These are phyloP conservation scores for Cordilura impudica DNA, from an alignment of 2,888 invertebrate genomes.

Conservation along the genomic window DNA sequence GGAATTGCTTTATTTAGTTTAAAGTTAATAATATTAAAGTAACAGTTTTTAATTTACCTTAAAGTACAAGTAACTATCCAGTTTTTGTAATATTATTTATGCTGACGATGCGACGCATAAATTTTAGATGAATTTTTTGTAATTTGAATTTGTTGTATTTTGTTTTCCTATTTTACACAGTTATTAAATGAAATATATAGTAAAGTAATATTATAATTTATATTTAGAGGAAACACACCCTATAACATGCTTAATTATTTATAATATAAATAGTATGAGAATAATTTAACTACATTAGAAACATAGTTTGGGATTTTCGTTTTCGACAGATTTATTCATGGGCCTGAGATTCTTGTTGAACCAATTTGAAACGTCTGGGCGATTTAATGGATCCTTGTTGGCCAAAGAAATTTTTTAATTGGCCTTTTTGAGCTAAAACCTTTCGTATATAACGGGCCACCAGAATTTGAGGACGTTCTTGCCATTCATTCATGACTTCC, in stretches of 20 bases:
- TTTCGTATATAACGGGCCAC: slow-evolving; percentile 90
- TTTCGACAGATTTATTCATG: slow-evolving; percentile 83
- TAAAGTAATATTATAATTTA: background rate
- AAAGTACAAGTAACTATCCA: too few species aligned
- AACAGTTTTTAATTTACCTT: too few species aligned
- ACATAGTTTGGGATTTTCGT: slow-evolving; percentile 14
- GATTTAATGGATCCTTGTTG: slow-evolving; percentile 91
- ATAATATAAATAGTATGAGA: too few species aligned
- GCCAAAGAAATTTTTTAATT: slow-evolving; percentile 83
- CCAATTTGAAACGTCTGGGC: slow-evolving; percentile 91
- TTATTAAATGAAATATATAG: background rate
- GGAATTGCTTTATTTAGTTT: background rate
- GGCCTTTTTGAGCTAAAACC: slow-evolving; percentile 88
- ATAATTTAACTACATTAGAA: slow-evolving; percentile 46
- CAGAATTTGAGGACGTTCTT: slow-evolving; percentile 90
- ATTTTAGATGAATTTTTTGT: background rate
- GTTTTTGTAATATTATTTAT: too few species aligned
- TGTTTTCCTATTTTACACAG: slow-evolving; percentile 13
- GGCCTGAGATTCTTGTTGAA: slow-evolving; percentile 93
- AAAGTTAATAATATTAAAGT: too few species aligned
- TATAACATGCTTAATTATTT: background rate
- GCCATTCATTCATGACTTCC: slow-evolving; percentile 94
- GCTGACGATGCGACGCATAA: slow-evolving; percentile 9
- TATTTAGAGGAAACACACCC: background rate
- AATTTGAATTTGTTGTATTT: background rate